Conservation (phyloP, 1,140 invertebrate genomes). For the Cepaea nemoralis region DNA sequence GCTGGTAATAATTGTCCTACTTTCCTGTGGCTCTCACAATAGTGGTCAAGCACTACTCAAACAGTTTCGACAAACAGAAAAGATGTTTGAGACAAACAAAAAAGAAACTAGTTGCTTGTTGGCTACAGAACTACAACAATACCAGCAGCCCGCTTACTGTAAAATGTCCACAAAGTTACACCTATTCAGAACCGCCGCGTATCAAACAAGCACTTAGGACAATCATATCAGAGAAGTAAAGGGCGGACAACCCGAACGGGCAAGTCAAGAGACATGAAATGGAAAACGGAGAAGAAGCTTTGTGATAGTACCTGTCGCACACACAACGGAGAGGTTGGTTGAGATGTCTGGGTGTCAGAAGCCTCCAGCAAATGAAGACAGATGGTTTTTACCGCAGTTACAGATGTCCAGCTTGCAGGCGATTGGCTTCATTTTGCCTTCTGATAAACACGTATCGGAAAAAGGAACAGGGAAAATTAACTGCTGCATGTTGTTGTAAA, state of each 20-base stretch:
- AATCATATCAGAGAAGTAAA: no score
- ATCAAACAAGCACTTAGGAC: no score
- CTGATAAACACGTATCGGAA: no score
- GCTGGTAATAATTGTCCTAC: neutral
- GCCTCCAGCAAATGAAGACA: neutral
- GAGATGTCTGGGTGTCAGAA: neutral
- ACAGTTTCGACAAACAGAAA: neutral
- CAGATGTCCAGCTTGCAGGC: neutral
- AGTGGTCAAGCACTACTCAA: neutral
- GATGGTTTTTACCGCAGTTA: neutral
- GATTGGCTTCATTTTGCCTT: neutral
- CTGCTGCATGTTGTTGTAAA: no score
- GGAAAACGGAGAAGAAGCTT: neutral
- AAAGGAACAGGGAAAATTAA: no score
- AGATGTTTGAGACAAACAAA: slow-evolving; percentile 3
- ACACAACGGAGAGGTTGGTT: neutral
- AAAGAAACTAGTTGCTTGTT: neutral
- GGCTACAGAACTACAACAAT: neutral
- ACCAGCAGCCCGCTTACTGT: neutral
- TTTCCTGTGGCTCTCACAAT: neutral
- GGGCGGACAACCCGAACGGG: neutral
- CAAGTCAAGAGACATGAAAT: neutral
- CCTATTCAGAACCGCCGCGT: neutral
- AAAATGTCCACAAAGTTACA: neutral
- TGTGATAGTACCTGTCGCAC: neutral